phyloP scores from a whole-genome alignment of 2,888 invertebrate species.

The Xylophagus ater region DNA sequence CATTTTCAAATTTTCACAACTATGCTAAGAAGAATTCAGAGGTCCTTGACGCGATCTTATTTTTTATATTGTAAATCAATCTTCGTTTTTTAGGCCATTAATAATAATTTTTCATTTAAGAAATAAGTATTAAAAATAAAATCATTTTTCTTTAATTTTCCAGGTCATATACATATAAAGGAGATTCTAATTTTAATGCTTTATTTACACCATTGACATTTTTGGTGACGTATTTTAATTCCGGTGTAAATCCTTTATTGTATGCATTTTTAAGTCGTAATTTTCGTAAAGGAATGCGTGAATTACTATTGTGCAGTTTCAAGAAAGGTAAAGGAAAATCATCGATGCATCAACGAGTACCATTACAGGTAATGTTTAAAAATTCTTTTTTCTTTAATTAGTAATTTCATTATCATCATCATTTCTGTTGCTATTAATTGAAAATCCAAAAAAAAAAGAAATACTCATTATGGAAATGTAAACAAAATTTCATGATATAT shows the following conservation, averaged over 20 bases:
- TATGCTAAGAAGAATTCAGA: too few species aligned
- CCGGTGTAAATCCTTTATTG: slow-evolving; percentile 78
- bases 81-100: too few species aligned
- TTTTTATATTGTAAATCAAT: too few species aligned
- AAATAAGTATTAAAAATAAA: too few species aligned
- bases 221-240: slow-evolving; percentile 79
- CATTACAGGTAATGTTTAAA: slow-evolving; percentile 37
- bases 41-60: too few species aligned
- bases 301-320: slow-evolving; percentile 56
- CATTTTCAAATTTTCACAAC: too few species aligned
- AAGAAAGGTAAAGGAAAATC: slow-evolving; percentile 37
- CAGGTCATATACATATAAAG: slow-evolving; percentile 52
- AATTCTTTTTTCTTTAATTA: slow-evolving; percentile 12
- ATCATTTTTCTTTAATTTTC: slow-evolving; percentile 4
- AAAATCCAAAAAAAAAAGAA: slow-evolving; percentile 1
- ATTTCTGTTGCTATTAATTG: slow-evolving; percentile 2
- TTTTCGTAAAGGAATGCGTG: slow-evolving; percentile 75
- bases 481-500: too few species aligned
- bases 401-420: slow-evolving; percentile 7
- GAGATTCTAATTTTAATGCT: slow-evolving; percentile 62
- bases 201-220: slow-evolving; percentile 76
- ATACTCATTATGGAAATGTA: slow-evolving; percentile 1
- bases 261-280: slow-evolving; percentile 78
- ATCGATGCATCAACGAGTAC: slow-evolving; percentile 34
- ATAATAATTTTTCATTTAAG: too few species aligned